phyloP scores from a whole-genome alignment of 2,888 invertebrate species.

The Cheilosia soror region DNA sequence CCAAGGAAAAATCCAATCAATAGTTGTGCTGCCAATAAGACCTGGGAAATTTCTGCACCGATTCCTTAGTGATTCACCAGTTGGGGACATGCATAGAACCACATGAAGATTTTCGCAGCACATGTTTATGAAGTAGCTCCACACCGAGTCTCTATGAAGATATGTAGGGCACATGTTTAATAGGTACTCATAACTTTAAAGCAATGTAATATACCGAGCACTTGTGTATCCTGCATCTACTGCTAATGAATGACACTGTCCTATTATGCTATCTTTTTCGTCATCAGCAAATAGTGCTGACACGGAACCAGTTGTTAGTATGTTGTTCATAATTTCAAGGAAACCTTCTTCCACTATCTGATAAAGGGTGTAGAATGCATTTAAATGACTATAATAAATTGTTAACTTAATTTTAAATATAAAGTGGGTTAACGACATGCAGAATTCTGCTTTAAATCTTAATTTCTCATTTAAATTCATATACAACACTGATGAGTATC shows the following conservation, averaged over 20 bases:
- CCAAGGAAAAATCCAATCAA: conserved; percentile 98
- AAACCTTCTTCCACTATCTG: conserved; percentile 92
- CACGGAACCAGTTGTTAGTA: conserved; percentile 94
- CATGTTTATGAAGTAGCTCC: conserved; percentile 92
- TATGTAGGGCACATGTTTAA: neutral
- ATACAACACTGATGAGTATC: too few species aligned
- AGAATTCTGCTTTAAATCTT: too few species aligned
- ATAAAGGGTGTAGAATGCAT: neutral
- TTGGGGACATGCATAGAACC: conserved; percentile 95
- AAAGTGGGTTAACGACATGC: too few species aligned
- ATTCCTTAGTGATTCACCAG: conserved; percentile 92
- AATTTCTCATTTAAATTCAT: too few species aligned
- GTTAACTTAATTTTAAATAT: too few species aligned
- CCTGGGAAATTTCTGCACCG: conserved; percentile 96
- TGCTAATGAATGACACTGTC: conserved; percentile 88
- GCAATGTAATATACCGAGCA: conserved; percentile 86
- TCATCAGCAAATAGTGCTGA: conserved; percentile 94
- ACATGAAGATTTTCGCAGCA: conserved; percentile 94
- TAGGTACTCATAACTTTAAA: neutral
- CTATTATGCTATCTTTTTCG: conserved; percentile 93
- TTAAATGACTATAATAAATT: neutral
- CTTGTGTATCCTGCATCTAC: conserved; percentile 89
- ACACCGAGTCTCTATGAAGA: conserved; percentile 89
- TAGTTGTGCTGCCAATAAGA: conserved; percentile 94
- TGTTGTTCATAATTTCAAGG: conserved; percentile 95